These are phyloP conservation scores for Protonibea diacanthus DNA, from an alignment of 2,797 vertebrate genomes.

Conservation along the genomic window DNA sequence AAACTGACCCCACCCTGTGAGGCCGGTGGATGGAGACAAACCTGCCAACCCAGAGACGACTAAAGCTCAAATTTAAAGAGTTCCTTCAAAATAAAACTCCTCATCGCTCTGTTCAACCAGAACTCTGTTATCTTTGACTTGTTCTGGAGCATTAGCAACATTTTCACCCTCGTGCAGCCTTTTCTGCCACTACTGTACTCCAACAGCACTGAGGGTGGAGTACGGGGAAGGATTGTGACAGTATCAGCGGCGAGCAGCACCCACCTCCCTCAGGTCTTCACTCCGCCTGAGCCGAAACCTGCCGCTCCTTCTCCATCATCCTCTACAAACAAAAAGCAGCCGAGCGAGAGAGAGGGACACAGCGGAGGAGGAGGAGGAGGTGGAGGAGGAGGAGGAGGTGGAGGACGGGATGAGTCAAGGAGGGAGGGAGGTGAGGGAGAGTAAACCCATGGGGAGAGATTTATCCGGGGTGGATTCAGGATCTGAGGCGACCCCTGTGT, in stretches of 20 bases:
- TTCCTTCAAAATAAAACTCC: not conserved
- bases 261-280: conserved; percentile 54
- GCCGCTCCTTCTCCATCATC: conserved; percentile 43
- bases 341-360: conserved; percentile 28
- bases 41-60: conserved; percentile 23
- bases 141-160: not conserved
- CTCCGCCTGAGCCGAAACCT: conserved; percentile 54
- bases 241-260: conserved; percentile 60
- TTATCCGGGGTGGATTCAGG: conserved; percentile 35
- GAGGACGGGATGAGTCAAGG: not conserved
- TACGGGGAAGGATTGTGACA: conserved; percentile 38
- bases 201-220: not conserved
- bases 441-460: conserved; percentile 10
- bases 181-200: conserved; percentile 2
- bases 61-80: too few species aligned
- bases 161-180: conserved; percentile 19
- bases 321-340: conserved; percentile 50
- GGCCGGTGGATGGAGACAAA: conserved; percentile 3
- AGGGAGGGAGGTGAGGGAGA: not conserved
- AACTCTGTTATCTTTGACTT: too few species aligned
- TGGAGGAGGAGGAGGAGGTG: not conserved
- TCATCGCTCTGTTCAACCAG: not conserved
- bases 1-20: not conserved
- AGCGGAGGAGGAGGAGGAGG: not conserved
- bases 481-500: conserved; percentile 39